Base-by-base conservation (phyloP, 2,888 invertebrate genomes). In the Lissocephala sabroskyi region DNA sequence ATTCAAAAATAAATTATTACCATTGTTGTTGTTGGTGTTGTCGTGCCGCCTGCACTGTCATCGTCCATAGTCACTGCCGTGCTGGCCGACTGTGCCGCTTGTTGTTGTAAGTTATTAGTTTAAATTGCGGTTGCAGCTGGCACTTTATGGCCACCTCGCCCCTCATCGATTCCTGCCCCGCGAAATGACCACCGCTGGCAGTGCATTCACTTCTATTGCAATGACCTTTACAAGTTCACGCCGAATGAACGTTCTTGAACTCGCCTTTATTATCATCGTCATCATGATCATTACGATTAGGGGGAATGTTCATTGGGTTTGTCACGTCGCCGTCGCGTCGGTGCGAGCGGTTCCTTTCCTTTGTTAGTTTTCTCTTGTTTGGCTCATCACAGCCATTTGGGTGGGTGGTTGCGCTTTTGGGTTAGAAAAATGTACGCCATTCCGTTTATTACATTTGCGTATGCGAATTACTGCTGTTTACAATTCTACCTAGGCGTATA, bases 191-290 rank as follows among this genome's bases (percentile, higher is more conserved):
- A n/a, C 51, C 39, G 51, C 50, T 33, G 73, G n/a, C n/a, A 58
- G 64, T 79, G 71, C 70, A 77, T 77, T 79, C 60, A 66, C 65
- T 63, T 80, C 79, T 78, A 79, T 67, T 75, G 61, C 75, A 58
- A 55, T 59, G 79, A 79, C 79, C 79, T 79, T 79, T 79, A 55
- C 79, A 79, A 79, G 80, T 80, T 79, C 80, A 79, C 61, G 65
- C 45, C 54, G 37, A 66, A 66, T 39, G 77, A 65, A 71, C 78
- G 70, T 75, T 53, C 78, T 75, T 77, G 75, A 71, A 71, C 78
- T 56, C 49, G 33, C 16, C 40, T 39, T 44, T 16, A 42, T 44
- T 18, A 39, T 40, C 14, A 46, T 45, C n/a, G 16, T 28, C 6
- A 49, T 17, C 23, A 43, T 13, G 4, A 40, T 13, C 11, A 37